Conservation (phyloP, 2,888 invertebrate species). For the Acleris holmiana region DNA sequence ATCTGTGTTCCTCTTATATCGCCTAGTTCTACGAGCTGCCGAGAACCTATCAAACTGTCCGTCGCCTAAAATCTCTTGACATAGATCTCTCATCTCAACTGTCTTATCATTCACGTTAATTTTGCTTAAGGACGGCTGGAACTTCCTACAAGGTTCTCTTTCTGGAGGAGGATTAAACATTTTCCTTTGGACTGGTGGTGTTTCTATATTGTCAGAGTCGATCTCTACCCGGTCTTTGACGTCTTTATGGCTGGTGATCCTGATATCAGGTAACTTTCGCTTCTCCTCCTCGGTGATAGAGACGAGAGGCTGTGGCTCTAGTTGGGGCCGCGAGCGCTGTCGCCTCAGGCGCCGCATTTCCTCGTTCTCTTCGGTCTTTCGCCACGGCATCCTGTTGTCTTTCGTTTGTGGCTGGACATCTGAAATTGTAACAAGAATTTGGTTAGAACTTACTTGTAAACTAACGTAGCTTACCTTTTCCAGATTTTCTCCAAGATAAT, state of each 20-base stretch:
- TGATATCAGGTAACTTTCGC: constrained; percentile 80
- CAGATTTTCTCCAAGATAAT: no score
- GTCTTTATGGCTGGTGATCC: constrained; percentile 61
- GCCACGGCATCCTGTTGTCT: constrained; percentile 91
- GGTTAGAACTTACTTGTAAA: no score
- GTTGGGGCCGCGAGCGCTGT: constrained; percentile 82
- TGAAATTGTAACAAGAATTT: constrained; percentile 51
- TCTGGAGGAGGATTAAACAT: constrained; percentile 87
- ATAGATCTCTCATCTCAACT: constrained; percentile 72
- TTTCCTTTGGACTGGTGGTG: constrained; percentile 92
- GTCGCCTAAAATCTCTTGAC: constrained; percentile 86
- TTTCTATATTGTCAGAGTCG: constrained; percentile 95
- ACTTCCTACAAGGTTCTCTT: constrained; percentile 84
- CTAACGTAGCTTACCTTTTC: no score
- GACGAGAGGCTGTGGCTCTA: constrained; percentile 74
- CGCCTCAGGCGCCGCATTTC: constrained; percentile 85
- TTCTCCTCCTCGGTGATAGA: constrained; percentile 87
- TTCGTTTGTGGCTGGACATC: constrained; percentile 89
- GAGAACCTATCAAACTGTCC: constrained; percentile 95
- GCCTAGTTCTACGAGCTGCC: constrained; percentile 90
- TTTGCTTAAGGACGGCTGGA: constrained; percentile 66
- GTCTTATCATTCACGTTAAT: constrained; percentile 59
- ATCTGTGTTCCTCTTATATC: constrained; percentile 89
- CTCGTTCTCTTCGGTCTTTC: constrained; percentile 89
- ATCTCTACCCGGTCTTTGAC: constrained; percentile 89